Conservation (phyloP, 2,888 invertebrate species). For the Amphipyra tragopoginis region DNA sequence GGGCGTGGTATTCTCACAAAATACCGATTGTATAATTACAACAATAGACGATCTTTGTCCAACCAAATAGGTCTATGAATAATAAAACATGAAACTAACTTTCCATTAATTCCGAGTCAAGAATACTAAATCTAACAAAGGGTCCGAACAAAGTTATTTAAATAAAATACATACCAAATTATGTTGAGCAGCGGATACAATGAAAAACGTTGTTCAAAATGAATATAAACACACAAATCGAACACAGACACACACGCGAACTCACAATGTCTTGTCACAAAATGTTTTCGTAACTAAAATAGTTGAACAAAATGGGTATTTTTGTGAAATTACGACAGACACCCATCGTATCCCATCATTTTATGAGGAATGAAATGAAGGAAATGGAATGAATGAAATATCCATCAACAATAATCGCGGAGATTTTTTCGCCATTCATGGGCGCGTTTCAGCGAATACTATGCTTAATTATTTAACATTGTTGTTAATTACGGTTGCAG, state of each 20-base stretch:
- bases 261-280: slow-evolving; percentile 59
- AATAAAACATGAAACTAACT: slow-evolving; percentile 44
- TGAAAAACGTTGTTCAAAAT: slow-evolving; percentile 51
- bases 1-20: slow-evolving; percentile 48
- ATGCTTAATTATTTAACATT: not conserved
- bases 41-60: slow-evolving; percentile 15
- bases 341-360: slow-evolving; percentile 58
- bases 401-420: slow-evolving; percentile 45
- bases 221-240: slow-evolving; percentile 52
- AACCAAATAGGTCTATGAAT: slow-evolving; percentile 33
- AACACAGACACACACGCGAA: slow-evolving; percentile 57
- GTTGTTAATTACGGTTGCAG: too few relatives aligned
- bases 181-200: slow-evolving; percentile 57
- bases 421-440: slow-evolving; percentile 50
- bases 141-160: slow-evolving; percentile 29
- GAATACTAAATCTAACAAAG: slow-evolving; percentile 47
- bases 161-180: slow-evolving; percentile 57
- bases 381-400: slow-evolving; percentile 52
- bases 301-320: slow-evolving; percentile 59
- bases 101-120: slow-evolving; percentile 37
- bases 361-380: slow-evolving; percentile 62
- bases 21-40: slow-evolving; percentile 26
- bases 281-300: slow-evolving; percentile 58
- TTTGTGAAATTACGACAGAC: slow-evolving; percentile 54
- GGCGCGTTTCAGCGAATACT: slow-evolving; percentile 34